Conservation (phyloP, 2,797 vertebrate genomes). For the Ceryle rudis region DNA sequence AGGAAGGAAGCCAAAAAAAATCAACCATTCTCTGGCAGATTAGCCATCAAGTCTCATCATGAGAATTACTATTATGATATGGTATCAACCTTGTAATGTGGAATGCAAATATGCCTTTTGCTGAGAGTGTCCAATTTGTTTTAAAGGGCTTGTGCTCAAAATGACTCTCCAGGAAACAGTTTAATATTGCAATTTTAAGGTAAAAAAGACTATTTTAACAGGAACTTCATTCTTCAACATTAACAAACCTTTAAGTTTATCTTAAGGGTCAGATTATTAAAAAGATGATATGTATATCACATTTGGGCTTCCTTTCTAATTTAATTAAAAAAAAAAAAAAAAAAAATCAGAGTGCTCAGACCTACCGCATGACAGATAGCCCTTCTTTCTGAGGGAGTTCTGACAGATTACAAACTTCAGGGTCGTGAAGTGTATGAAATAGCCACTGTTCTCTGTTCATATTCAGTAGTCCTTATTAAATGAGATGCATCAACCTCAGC, state of each 20-base stretch:
- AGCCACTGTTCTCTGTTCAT: background rate
- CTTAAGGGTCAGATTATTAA: background rate
- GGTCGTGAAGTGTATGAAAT: background rate
- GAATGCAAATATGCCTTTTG: conserved; percentile 19
- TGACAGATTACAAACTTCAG: background rate
- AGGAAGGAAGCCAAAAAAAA: conserved; percentile 54
- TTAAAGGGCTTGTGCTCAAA: background rate
- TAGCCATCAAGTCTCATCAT: conserved; percentile 12
- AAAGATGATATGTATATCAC: background rate
- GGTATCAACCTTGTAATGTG: background rate
- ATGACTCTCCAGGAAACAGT: background rate
- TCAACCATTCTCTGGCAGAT: conserved; percentile 45
- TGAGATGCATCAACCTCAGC: background rate
- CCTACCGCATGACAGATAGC: background rate
- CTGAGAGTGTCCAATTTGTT: background rate
- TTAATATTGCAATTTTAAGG: background rate
- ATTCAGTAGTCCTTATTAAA: background rate
- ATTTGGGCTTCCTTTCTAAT: background rate
- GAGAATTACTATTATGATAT: background rate
- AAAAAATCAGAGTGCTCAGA: background rate
- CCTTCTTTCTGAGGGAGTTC: background rate
- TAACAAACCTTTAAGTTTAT: background rate
- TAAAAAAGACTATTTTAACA: background rate
- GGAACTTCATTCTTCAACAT: background rate
- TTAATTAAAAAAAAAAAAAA: background rate